Evolutionary conservation across 2,888 invertebrate species (phyloP), one percentile per base, ranked within the genome.

Genomic region (Tyria jacobaeae): DNA sequence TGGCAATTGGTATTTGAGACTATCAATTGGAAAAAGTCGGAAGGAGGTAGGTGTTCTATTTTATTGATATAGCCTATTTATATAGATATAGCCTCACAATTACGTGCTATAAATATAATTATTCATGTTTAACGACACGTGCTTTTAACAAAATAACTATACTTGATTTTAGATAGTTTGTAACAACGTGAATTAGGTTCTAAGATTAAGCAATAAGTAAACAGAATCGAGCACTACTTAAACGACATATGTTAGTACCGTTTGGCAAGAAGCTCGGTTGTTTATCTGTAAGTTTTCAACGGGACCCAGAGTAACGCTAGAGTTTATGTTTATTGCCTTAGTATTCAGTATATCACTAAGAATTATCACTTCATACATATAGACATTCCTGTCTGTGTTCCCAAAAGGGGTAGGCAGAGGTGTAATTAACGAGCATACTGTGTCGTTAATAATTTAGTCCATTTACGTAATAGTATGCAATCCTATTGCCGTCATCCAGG

Each of bases 1-100:
- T 64, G 73, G 64, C 64, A 56, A 65, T 70, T 65, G 53, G 73
- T 59, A 66, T 64, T 62, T 62, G 14, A 57, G 34, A 51, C 34
- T 59, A 48, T 49, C 61, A 44, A 49, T 62, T 53, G 25, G 6
- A n/a, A 21, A 3, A 44, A 12, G 21, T 1, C 44, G 10, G 10
- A 21, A 44, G 4, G 10, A 31, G 27, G 7, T 31, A 7, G 27
- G 3, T 21, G 17, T 44, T 21, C 21, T 44, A 10, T 41, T 44
- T 31, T 3, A 21, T 44, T 10, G 0, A n/a, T n/a, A n/a, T n/a
- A 3, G 10, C 10, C 9, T 10, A 5, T 44, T 0, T 1, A 44
- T 12, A n/a, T n/a, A n/a, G n/a, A n/a, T n/a, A n/a, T n/a, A n/a
- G n/a, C n/a, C n/a, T n/a, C n/a, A n/a, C n/a, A n/a, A n/a, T n/a